A percentile compares a stretch with the other conserved stretches of the same genome.
Evolutionary conservation across 2,113 vertebrate species (phyloP).

Genomic region (Nasalis larvatus): DNA sequence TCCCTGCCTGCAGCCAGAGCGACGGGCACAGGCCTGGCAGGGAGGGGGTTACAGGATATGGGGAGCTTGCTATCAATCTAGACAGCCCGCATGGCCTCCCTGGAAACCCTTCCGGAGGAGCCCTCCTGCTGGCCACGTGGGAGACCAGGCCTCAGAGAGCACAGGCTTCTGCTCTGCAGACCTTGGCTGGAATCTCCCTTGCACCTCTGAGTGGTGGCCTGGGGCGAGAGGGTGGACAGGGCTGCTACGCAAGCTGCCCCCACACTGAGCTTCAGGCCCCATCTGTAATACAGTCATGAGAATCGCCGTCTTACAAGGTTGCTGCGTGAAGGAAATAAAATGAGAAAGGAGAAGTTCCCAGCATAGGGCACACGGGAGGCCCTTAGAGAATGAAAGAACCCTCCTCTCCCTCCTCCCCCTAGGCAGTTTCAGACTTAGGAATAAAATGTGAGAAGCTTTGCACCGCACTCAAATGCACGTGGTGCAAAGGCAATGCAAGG

Average conservation of each 20-base stretch:
- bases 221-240: fast-evolving
- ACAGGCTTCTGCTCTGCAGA: fast-evolving
- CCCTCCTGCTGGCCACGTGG: not conserved
- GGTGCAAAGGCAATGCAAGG: not conserved
- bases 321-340: not conserved
- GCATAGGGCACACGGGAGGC: too few species aligned
- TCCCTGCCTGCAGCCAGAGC: conserved; percentile 70
- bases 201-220: not conserved
- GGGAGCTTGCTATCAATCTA: conserved; percentile 13
- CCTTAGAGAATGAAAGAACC: not conserved
- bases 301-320: not conserved
- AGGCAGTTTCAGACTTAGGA: not conserved
- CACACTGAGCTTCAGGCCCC: not conserved
- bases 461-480: not conserved
- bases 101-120: not conserved
- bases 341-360: not conserved
- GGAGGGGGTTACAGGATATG: conserved; percentile 62
- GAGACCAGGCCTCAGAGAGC: not conserved
- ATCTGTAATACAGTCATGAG: not conserved
- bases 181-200: not conserved
- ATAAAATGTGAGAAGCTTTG: not conserved
- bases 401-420: fast-evolving
- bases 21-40: conserved; percentile 43
- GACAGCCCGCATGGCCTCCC: not conserved
- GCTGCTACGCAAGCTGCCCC: not conserved